Conservation (phyloP, 2,113 vertebrate species). For the Stictonetta naevosa region DNA sequence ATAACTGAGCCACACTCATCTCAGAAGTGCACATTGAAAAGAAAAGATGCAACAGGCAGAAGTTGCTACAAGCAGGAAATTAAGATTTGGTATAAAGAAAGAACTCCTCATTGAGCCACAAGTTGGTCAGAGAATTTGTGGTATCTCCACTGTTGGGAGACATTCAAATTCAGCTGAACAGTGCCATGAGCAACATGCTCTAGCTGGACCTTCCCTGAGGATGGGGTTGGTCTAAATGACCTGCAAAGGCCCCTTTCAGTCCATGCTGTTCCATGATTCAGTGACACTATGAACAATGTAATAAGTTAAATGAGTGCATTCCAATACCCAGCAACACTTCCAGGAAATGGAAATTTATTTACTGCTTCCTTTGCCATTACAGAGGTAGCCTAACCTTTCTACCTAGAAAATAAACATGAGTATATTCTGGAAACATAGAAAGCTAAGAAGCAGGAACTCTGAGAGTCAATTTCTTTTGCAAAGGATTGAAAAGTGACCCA, state of each 20-base stretch:
- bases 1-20: background rate
- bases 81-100: background rate
- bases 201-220: background rate
- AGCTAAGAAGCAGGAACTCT: background rate
- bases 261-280: background rate
- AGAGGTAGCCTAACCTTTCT: background rate
- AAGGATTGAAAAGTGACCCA: background rate
- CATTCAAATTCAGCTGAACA: background rate
- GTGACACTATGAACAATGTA: background rate
- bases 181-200: background rate
- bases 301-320: background rate
- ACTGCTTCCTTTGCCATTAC: background rate
- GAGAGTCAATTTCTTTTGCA: background rate
- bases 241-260: background rate
- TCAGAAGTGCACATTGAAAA: background rate
- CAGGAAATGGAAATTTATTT: background rate
- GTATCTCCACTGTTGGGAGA: background rate
- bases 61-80: background rate
- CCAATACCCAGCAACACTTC: background rate
- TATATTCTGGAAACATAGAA: background rate
- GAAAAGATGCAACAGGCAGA: background rate
- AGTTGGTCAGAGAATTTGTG: background rate
- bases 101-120: background rate
- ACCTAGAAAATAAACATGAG: background rate
- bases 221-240: background rate